Conservation (phyloP, 2,113 vertebrate genomes). For the Scatophagus argus region DNA sequence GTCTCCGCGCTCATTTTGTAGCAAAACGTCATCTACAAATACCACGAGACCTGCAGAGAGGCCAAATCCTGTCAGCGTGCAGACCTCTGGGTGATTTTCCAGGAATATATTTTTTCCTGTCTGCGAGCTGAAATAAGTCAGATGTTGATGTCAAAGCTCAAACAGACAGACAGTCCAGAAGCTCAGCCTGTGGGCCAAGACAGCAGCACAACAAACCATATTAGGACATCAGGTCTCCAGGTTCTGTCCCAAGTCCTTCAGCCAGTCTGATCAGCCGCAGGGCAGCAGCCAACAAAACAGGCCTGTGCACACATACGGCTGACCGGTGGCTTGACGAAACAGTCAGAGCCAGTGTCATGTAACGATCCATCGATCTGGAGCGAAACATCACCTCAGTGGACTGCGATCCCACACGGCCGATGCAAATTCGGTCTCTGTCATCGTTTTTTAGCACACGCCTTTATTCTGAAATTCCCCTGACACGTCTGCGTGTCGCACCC, state of each 20-base stretch:
- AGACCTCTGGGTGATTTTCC: background rate
- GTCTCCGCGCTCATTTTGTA: background rate
- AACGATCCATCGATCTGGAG: too few species aligned
- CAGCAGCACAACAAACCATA: conserved; percentile 27
- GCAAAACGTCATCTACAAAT: background rate
- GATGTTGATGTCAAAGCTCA: conserved; percentile 13
- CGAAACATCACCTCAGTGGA: too few species aligned
- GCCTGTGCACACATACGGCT: too few species aligned
- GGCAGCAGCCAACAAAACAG: too few species aligned
- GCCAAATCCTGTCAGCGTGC: background rate
- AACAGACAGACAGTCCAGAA: background rate
- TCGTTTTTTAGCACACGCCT: too few species aligned
- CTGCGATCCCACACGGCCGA: too few species aligned
- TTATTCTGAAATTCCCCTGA: too few species aligned
- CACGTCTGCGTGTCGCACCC: too few species aligned
- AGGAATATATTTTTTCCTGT: background rate
- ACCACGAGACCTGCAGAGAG: background rate
- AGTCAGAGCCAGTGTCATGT: too few species aligned
- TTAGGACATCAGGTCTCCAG: conserved; percentile 25
- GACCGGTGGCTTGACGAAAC: too few species aligned
- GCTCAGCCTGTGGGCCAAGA: conserved; percentile 3
- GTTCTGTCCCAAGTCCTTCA: background rate
- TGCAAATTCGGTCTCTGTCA: too few species aligned
- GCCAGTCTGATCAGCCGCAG: too few species aligned
- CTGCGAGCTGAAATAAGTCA: background rate